Evolutionary conservation across 2,797 vertebrate genomes (phyloP), one percentile per base, ranked within the genome.

Genomic region (Hirundo rustica): DNA sequence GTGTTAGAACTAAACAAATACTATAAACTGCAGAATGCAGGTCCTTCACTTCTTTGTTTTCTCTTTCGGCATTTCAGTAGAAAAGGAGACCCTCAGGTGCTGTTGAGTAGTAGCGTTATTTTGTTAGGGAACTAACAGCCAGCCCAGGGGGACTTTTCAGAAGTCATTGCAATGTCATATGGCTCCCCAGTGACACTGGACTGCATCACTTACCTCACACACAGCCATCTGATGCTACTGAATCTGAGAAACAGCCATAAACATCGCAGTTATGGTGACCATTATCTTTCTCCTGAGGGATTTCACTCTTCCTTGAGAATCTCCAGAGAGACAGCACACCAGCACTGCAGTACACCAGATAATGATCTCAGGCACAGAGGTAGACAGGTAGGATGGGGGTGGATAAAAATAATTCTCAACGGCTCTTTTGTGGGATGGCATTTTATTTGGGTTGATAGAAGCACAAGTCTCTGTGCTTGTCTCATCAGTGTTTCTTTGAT

Each of bases 41-140:
- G 51, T 48, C 34, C 55, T 64, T 78, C 29, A 12, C 13, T 68
- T 40, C 47, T 88, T 86, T 95, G 34, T 42, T 88, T 85, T 87
- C 45, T 77, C 34, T 88, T 89, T 89, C 2, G 1, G 20, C 18
- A 26, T 81, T 91, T 89, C 67, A 74, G 6, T 36, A 44, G 25
- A 48, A 40, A 94, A 94, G 25, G 57, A 92, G 57, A 85, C 77
- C 62, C 89, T 79, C 78, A 70, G 62, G 62, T 92, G 68, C 32
- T 86, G 50, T 85, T 94, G 76, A 74, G 30, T 23, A 62, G 76
- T n/a, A 88, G 11, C 15, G 30, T 78, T 91, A 72, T 85, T 96
- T 93, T 87, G 64, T 53, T 84, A 84, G 55, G 22, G 42, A 89
- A 34, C 71, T 88, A 93, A 66, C 55, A 75, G 54, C 21, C 40